A percentile compares a stretch with the other conserved stretches of the same genome.
Conservation (phyloP, 2,888 invertebrate species). For the Chouioia cunea region DNA sequence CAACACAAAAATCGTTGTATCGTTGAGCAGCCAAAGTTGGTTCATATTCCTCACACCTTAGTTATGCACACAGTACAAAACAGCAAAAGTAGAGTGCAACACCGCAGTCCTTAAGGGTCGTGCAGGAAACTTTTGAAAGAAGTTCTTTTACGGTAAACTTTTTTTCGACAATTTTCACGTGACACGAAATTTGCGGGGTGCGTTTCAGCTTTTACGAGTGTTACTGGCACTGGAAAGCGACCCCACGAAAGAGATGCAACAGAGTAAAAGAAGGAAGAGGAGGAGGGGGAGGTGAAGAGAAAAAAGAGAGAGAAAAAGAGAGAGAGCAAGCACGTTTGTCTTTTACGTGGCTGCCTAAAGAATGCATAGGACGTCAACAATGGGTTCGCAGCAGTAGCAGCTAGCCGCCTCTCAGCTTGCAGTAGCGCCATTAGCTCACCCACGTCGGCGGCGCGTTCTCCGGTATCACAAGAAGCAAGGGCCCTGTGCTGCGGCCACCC, state of each 20-base stretch:
- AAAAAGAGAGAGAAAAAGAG: not conserved
- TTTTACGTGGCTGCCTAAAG: conserved; percentile 44
- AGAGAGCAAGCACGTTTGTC: conserved; percentile 39
- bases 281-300: not conserved
- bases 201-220: conserved; percentile 31
- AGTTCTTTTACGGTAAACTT: not conserved
- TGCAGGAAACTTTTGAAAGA: no score
- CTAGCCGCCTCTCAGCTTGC: conserved; percentile 10
- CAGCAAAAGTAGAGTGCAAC: not conserved
- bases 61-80: conserved; percentile 7
- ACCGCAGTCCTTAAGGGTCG: no score
- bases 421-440: conserved; percentile 52
- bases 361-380: conserved; percentile 49
- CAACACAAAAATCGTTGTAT: no score
- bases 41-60: conserved; percentile 22
- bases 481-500: conserved; percentile 40
- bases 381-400: conserved; percentile 35
- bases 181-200: not conserved
- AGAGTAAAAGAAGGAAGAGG: not conserved
- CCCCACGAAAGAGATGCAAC: not conserved
- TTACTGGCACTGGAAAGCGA: not conserved
- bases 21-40: not conserved
- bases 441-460: conserved; percentile 54
- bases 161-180: conserved; percentile 40
- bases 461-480: conserved; percentile 52